Evolutionary conservation across 1,140 invertebrate genomes (phyloP).

Genomic region (Thaumetopoea pityocampa): DNA sequence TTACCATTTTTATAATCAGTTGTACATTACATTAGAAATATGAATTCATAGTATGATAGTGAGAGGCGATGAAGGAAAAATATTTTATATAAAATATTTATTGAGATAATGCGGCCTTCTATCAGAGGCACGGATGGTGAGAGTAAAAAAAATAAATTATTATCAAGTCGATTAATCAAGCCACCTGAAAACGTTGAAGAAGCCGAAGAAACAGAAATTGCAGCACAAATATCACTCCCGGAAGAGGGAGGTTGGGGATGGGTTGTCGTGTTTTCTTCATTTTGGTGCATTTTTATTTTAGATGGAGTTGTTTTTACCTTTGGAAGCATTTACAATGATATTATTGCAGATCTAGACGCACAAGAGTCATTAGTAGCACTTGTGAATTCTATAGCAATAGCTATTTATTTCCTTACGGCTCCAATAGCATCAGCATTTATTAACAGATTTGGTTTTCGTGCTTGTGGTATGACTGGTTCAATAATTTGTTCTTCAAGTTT

Average conservation of each 20-base stretch:
- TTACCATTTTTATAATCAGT: too few relatives aligned
- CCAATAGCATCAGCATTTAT: conserved; percentile 85
- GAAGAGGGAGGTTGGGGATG: conserved; percentile 63
- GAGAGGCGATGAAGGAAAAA: too few relatives aligned
- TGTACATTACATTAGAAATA: too few relatives aligned
- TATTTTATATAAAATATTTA: too few relatives aligned
- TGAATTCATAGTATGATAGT: too few relatives aligned
- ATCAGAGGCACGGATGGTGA: conserved; percentile 17
- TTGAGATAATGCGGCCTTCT: too few relatives aligned
- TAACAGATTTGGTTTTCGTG: conserved; percentile 85
- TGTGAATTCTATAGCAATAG: conserved; percentile 55
- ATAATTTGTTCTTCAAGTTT: conserved; percentile 48
- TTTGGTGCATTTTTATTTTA: conserved; percentile 45
- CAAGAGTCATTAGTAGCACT: conserved; percentile 44
- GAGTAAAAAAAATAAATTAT: conserved; percentile 32
- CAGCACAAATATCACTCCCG: conserved; percentile 58
- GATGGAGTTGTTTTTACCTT: conserved; percentile 60
- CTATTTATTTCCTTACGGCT: conserved; percentile 75
- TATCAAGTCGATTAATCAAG: conserved; percentile 32
- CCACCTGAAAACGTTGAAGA: conserved; percentile 42
- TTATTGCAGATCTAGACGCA: conserved; percentile 41
- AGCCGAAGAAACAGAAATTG: conserved; percentile 61
- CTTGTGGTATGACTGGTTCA: conserved; percentile 81
- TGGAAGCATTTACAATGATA: conserved; percentile 49
- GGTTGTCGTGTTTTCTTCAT: conserved; percentile 51